These are phyloP conservation scores for Phortica magna DNA, from an alignment of 2,888 invertebrate species.

Conservation along the genomic window DNA sequence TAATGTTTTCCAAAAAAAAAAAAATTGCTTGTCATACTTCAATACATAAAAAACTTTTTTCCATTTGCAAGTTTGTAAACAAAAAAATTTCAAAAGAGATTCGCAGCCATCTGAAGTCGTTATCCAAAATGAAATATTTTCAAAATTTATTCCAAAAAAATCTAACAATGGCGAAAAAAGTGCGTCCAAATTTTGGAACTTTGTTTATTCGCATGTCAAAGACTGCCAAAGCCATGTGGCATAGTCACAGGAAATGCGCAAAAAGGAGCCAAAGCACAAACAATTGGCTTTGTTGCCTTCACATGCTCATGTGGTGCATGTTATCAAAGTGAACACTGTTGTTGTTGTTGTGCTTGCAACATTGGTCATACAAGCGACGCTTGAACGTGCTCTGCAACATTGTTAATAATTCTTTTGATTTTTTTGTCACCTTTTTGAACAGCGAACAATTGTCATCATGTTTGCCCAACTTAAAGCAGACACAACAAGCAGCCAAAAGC, in stretches of 20 bases:
- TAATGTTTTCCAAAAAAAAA: too few species aligned
- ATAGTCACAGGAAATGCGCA: conserved; percentile 6
- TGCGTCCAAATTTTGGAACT: background rate
- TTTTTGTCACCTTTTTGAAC: background rate
- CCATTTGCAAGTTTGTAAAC: too few species aligned
- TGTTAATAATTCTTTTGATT: conserved; percentile 19
- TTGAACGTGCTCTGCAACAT: conserved; percentile 14
- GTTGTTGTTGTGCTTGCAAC: conserved; percentile 4
- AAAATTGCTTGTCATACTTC: too few species aligned
- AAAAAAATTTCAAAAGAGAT: too few species aligned
- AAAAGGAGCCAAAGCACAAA: background rate
- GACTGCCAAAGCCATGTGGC: conserved; percentile 5
- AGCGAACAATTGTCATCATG: conserved; percentile 17
- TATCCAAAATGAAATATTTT: background rate
- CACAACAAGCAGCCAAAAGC: background rate
- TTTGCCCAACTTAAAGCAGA: conserved; percentile 11
- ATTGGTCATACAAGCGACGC: conserved; percentile 8
- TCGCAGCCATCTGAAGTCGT: too few species aligned
- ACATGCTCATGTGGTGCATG: background rate
- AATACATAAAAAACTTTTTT: too few species aligned
- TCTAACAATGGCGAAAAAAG: background rate
- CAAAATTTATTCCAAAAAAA: background rate
- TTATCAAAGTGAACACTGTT: background rate
- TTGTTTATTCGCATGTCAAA: background rate
- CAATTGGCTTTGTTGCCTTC: background rate